Base-by-base conservation (phyloP, 2,113 vertebrate genomes). In the Otolemur garnettii region DNA sequence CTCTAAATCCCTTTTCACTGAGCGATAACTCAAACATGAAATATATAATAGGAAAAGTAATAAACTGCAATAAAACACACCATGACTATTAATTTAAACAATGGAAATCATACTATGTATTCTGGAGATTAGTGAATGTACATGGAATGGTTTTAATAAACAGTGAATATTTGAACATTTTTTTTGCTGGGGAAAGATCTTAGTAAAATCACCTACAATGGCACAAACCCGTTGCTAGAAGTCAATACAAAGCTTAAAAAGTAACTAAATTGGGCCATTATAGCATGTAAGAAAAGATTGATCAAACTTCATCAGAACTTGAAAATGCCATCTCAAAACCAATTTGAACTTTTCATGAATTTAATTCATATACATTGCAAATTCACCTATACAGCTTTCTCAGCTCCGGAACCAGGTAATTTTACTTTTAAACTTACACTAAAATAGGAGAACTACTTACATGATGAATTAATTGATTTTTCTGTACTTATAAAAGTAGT, bases 221-320 rank as follows among this genome's bases (percentile, higher is more conserved):
- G 3, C 77, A 62, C 6, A 97, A 94, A 97, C 69, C 5, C 8
- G 69, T 22, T 91, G 26, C 5, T 22, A 78, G 45, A 82, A 93
- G 28, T 21, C 8, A 96, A 92, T 13, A 21, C 24, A 97, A 28
- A 64, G 86, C 14, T 55, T 72, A 75, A 96, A 86, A 33, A 86
- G 57, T 94, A 95, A 57, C 0, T 94, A 96, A 97, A 97, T 95
- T 98, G 87, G 2, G 26, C 33, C 53, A 95, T 55, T 64, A 13
- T 74, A 78, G 1, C 84, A 60, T 38, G 68, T 94, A 85, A 87
- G 64, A 96, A 92, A 87, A 93, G 57, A 96, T 38, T 96, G 93
- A 95, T 95, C 59, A 97, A 89, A 62, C 7, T 96, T 14, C 94
- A 38, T 79, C 68, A 96, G 91, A 96, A 94, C 19, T 82, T 96